These are phyloP conservation scores for Aldrovandia affinis DNA, from an alignment of 2,797 vertebrate genomes.

Conservation along the genomic window DNA sequence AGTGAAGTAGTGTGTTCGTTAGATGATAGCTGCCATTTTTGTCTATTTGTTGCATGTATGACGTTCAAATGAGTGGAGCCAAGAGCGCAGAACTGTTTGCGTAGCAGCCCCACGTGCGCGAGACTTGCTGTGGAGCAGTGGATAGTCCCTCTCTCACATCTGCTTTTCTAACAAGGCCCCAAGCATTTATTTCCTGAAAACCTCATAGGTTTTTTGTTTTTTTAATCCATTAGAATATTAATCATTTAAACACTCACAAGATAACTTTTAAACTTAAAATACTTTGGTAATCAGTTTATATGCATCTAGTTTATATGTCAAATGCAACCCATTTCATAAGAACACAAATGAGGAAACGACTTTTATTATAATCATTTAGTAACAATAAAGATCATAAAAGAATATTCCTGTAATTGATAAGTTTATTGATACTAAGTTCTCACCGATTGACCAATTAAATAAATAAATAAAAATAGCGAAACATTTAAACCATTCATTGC, in stretches of 20 bases:
- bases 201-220: constrained; percentile 54
- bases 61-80: neutral
- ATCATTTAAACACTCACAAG: constrained; percentile 49
- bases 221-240: constrained; percentile 69
- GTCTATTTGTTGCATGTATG: constrained; percentile 43
- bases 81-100: neutral
- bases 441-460: constrained; percentile 67
- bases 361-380: constrained; percentile 52
- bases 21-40: constrained; percentile 47
- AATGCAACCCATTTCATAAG: constrained; percentile 45
- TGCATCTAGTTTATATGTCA: constrained; percentile 53
- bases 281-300: constrained; percentile 72
- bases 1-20: neutral
- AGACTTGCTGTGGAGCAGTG: neutral
- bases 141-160: neutral
- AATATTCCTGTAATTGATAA: constrained; percentile 63
- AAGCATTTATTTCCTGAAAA: neutral
- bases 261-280: constrained; percentile 62
- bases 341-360: constrained; percentile 54
- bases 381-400: constrained; percentile 65
- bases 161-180: neutral
- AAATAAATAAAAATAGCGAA: constrained; percentile 55
- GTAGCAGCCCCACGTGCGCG: too few relatives aligned
- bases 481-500: constrained; percentile 21
- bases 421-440: constrained; percentile 62